A percentile compares a stretch with the other conserved stretches of the same genome.
These are phyloP conservation scores for Eupithecia insigniata DNA, from an alignment of 2,888 invertebrate species.

Conservation along the genomic window DNA sequence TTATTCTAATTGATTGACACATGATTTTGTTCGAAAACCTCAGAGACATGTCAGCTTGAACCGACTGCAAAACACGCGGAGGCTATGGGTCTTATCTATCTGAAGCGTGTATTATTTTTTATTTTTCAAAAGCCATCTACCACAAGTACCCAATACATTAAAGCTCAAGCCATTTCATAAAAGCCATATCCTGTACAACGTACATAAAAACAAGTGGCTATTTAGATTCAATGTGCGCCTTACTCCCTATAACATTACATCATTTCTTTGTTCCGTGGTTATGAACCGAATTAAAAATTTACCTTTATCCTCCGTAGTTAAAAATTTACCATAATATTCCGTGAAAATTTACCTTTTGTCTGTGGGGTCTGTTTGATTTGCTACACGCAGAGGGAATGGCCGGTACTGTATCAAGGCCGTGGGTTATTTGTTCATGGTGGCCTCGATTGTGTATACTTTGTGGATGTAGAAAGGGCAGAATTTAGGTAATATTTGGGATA, in stretches of 20 bases:
- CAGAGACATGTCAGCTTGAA: too few species aligned
- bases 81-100: neutral
- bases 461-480: neutral
- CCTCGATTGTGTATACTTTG: neutral
- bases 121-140: conserved; percentile 1
- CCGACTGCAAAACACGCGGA: too few species aligned
- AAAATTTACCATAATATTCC: conserved; percentile 42
- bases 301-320: conserved; percentile 36
- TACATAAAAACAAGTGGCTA: conserved; percentile 43
- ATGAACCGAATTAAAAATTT: conserved; percentile 46
- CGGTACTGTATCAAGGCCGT: neutral
- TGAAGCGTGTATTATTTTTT: neutral
- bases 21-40: too few species aligned
- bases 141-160: conserved; percentile 5
- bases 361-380: conserved; percentile 2
- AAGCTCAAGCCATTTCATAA: conserved; percentile 20
- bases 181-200: conserved; percentile 28
- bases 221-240: conserved; percentile 45
- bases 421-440: neutral
- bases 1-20: too few species aligned
- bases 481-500: too few species aligned
- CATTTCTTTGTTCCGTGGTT: conserved; percentile 44
- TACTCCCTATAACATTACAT: conserved; percentile 44
- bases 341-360: conserved; percentile 2
- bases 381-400: conserved; percentile 10